Evolutionary conservation across 1,140 invertebrate species (phyloP), one percentile per base, ranked within the genome.

Genomic region (Meloidogyne hapla): DNA sequence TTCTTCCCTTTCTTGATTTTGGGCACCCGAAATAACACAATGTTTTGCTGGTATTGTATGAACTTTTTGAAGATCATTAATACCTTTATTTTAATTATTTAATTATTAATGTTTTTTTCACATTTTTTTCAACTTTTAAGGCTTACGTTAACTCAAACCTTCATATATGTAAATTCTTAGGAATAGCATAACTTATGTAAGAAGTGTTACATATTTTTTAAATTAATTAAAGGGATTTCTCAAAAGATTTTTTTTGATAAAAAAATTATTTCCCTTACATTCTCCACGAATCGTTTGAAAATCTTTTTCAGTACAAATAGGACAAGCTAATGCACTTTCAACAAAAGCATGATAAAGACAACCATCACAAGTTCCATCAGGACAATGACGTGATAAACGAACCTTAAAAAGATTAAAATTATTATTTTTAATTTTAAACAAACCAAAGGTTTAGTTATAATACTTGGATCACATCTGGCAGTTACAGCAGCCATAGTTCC

Each of bases 351-450:
- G 90, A 80, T 90, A 91, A 67, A 88, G 88, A 82, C 91, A 91
- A 3, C 91, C 91, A 84, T 91, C 90, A 83, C 91, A 91, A 2
- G 91, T 91, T 4, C 90, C 91, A 85, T 91, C 90, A 0, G 90
- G 88, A 84, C 91, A 91, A 40, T 88, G 88, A 4, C 88, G 84
- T 5, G 91, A 91, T 42, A 90, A 65, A 80, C 63, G 82, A 77
- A 42, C 81, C 80, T 80, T 40, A 26, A 81, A 69, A 63, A 78
- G 1, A 38, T 15, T n/a, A n/a, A n/a, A 75, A 3, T 9, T 45
- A 70, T 70, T 3, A n/a, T 77, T 40, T 77, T 5, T 18, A 77
- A 74, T 77, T n/a, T 45, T 18, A 26, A 69, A 77, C 1, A 4
- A 45, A 78, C 75, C 56, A 78, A 33, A 6, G 75, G 69, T 9